A percentile compares a stretch with the other conserved stretches of the same genome.
These are phyloP conservation scores for Fragum fragum DNA, from an alignment of 2,888 invertebrate genomes.

Conservation along the genomic window DNA sequence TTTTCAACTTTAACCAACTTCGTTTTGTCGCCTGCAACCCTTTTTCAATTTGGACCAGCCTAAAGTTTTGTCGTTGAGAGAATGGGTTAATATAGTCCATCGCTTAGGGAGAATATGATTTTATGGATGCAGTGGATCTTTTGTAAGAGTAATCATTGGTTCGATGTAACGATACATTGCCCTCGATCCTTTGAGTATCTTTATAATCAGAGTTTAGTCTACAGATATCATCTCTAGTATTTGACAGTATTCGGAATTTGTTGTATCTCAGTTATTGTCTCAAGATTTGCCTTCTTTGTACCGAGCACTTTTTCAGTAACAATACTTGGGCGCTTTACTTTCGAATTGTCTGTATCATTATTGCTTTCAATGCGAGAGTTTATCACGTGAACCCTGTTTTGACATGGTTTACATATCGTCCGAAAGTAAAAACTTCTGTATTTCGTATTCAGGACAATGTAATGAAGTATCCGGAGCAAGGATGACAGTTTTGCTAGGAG, in stretches of 20 bases:
- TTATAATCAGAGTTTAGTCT: too few relatives aligned
- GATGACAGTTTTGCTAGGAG: background rate
- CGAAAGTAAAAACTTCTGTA: background rate
- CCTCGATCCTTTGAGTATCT: too few relatives aligned
- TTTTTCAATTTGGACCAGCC: too few relatives aligned
- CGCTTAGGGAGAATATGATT: too few relatives aligned
- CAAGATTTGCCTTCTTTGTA: background rate
- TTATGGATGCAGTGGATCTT: too few relatives aligned
- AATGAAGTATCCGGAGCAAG: conserved; percentile 6
- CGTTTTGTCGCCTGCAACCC: too few relatives aligned
- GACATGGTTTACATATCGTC: background rate
- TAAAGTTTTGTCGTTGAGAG: too few relatives aligned
- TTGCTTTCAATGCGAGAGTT: background rate
- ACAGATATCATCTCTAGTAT: too few relatives aligned
- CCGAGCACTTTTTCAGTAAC: background rate
- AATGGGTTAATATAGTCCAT: too few relatives aligned
- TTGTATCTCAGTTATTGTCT: conserved; percentile 13
- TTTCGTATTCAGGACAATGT: conserved; percentile 8
- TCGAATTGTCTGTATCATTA: background rate
- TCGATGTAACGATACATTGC: too few relatives aligned
- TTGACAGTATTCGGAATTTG: background rate
- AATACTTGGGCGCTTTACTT: background rate
- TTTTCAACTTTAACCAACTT: too few relatives aligned
- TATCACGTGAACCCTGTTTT: background rate
- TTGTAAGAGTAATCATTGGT: too few relatives aligned